Percentiles rank a stretch among this genome's conserved stretches.
Conservation (phyloP, 2,797 vertebrate species). For the Danio jaintianensis region DNA sequence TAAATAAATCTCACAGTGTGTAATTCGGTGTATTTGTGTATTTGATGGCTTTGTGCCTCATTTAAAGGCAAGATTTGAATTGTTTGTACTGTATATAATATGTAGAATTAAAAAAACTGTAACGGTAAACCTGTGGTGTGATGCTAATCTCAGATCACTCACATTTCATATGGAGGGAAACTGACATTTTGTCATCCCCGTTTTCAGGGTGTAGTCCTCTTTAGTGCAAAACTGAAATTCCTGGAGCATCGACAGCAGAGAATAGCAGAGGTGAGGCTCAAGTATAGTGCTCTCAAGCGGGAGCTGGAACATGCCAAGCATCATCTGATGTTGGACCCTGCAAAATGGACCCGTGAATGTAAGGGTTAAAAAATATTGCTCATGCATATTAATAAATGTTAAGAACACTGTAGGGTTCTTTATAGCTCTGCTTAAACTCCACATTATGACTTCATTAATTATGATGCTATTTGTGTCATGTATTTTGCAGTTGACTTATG, state of each 20-base stretch:
- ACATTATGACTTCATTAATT: constrained; percentile 4
- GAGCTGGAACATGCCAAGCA: constrained; percentile 89
- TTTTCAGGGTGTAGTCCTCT: constrained; percentile 83
- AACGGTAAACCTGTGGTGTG: not conserved
- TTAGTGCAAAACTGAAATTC: constrained; percentile 91
- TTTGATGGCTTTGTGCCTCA: constrained; percentile 20
- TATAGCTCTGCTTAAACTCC: constrained; percentile 20
- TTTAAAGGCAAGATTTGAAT: constrained; percentile 6
- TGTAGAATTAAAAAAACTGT: not conserved
- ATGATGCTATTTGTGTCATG: constrained; percentile 47
- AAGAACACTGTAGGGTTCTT: not conserved
- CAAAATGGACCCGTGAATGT: constrained; percentile 91
- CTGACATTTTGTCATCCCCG: constrained; percentile 44
- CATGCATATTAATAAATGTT: not conserved
- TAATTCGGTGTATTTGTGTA: constrained; percentile 38
- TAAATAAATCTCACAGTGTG: constrained; percentile 35
- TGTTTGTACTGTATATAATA: not conserved
- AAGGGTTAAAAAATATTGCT: constrained; percentile 68
- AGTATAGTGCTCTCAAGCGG: constrained; percentile 88
- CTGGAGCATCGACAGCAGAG: constrained; percentile 90
- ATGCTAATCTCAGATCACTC: constrained; percentile 11
- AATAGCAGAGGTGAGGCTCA: constrained; percentile 87
- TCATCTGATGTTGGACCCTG: constrained; percentile 87
- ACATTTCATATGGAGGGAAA: constrained; percentile 12
- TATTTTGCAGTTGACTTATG: constrained; percentile 85